Base-by-base conservation (phyloP, 2,113 vertebrate species). In the Apus apus region DNA sequence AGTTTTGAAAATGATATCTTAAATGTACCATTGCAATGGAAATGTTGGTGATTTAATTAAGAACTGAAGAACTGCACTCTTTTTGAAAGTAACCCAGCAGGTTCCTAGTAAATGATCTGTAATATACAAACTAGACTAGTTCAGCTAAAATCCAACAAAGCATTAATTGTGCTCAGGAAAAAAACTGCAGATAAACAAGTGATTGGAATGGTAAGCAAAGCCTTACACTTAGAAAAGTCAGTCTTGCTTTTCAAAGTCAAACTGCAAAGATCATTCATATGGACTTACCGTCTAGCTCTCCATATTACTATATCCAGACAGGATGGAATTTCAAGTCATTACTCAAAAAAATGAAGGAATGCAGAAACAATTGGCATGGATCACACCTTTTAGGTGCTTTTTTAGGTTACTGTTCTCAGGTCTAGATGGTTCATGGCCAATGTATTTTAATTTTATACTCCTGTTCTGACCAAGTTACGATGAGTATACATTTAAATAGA, bases 261-360 rank as follows among this genome's bases (percentile, higher is more conserved):
- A 50, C 79, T 79, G 83, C 40, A 95, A 95, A 95, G 93, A 94
- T 90, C 51, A 85, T 96, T 97, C 88, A 93, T 89, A 91, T 97
- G 93, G 71, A 97, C 82, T 96, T 97, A 94, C 75, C 95, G 51
- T 72, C 57, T 80, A 85, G 86, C 78, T 95, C 92, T 96, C 79
- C 95, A 96, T 95, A 90, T 95, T 97, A 95, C 86, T 86, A 73
- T 68, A 88, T 86, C 83, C 48, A 96, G 97, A 96, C 71, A 23
- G 74, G 80, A 98, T 89, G 87, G 60, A 97, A 96, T 97, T 97
- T 96, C 92, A 96, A 93, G 79, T 94, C 60, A 70, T 95, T 98
- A 94, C 87, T 97, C 87, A 92, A 77, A 92, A 89, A 53, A 68
- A 94, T 38, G 80, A 65, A 95, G 50, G 54, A 82, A 76, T 62